A percentile compares a stretch with the other conserved stretches of the same genome.
These are phyloP conservation scores for Mycetomoellerius zeteki DNA, from an alignment of 1,140 invertebrate genomes.

Conservation along the genomic window DNA sequence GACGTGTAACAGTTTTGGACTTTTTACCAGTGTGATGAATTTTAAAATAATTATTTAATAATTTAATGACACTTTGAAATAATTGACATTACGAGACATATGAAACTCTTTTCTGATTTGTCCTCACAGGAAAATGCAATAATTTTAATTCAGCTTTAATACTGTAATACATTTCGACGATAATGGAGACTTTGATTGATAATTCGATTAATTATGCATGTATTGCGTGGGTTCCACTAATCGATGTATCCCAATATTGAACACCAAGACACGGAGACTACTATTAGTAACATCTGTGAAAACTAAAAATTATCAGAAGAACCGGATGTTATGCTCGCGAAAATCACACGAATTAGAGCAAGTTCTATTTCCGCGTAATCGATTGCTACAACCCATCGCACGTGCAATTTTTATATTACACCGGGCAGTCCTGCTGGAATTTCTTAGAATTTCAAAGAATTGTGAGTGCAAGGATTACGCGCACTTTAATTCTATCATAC, in stretches of 20 bases:
- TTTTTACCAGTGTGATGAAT: neutral
- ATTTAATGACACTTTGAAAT: slow-evolving; percentile 34
- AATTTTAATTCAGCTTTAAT: slow-evolving; percentile 10
- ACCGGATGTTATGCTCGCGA: slow-evolving; percentile 7
- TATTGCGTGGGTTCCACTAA: neutral
- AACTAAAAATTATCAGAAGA: slow-evolving; percentile 15
- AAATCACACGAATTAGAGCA: slow-evolving; percentile 21
- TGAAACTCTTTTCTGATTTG: slow-evolving; percentile 3
- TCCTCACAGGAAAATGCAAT: neutral
- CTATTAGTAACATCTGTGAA: neutral
- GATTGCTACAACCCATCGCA: slow-evolving; percentile 15
- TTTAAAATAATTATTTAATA: slow-evolving; percentile 20
- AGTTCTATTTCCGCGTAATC: slow-evolving; percentile 37
- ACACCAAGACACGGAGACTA: neutral
- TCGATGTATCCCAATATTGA: slow-evolving; percentile 13
- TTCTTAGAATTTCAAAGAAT: slow-evolving; percentile 17
- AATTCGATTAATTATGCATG: slow-evolving; percentile 39
- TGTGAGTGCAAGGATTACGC: slow-evolving; percentile 19
- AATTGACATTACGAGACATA: neutral
- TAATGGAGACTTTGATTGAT: slow-evolving; percentile 34
- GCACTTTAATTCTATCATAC: slow-evolving; percentile 1
- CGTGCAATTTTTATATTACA: slow-evolving; percentile 47
- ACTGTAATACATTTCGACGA: slow-evolving; percentile 1
- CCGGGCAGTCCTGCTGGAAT: slow-evolving; percentile 16
- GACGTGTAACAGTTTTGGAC: neutral